A percentile compares a stretch with the other conserved stretches of the same genome.
These are phyloP conservation scores for Scaptomyza hsui DNA, from an alignment of 1,140 invertebrate species.

Conservation along the genomic window DNA sequence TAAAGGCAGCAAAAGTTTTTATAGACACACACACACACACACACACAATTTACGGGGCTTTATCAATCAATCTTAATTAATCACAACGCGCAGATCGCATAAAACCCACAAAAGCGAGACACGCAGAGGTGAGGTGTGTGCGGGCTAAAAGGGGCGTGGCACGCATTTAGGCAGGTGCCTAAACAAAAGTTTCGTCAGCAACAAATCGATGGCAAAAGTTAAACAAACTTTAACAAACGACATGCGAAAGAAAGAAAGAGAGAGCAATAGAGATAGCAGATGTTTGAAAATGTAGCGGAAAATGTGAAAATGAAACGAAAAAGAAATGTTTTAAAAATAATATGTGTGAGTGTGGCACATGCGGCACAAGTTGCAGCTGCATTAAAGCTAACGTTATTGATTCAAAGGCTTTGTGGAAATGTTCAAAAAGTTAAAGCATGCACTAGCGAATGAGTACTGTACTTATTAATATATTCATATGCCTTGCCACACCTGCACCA, in stretches of 20 bases:
- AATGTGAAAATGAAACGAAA: conserved; percentile 22
- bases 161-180: conserved; percentile 57
- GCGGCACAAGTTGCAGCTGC: conserved; percentile 27
- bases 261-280: neutral
- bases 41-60: conserved; percentile 51
- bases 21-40: conserved; percentile 52
- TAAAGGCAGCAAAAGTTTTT: conserved; percentile 76
- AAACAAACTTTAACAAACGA: conserved; percentile 11
- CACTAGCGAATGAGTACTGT: neutral
- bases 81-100: conserved; percentile 78
- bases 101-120: conserved; percentile 41
- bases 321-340: conserved; percentile 52
- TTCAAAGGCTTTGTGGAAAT: conserved; percentile 12
- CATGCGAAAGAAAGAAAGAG: neutral
- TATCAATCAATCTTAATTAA: conserved; percentile 84
- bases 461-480: conserved; percentile 1
- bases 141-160: conserved; percentile 41
- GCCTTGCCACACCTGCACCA: conserved; percentile 20
- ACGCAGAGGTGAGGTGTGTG: neutral
- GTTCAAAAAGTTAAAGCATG: neutral
- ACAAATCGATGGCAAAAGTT: conserved; percentile 62
- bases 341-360: conserved; percentile 36
- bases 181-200: conserved; percentile 62
- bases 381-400: conserved; percentile 50
- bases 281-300: conserved; percentile 23